phyloP scores from a whole-genome alignment of 2,888 invertebrate genomes.

The Brachyptera putata region DNA sequence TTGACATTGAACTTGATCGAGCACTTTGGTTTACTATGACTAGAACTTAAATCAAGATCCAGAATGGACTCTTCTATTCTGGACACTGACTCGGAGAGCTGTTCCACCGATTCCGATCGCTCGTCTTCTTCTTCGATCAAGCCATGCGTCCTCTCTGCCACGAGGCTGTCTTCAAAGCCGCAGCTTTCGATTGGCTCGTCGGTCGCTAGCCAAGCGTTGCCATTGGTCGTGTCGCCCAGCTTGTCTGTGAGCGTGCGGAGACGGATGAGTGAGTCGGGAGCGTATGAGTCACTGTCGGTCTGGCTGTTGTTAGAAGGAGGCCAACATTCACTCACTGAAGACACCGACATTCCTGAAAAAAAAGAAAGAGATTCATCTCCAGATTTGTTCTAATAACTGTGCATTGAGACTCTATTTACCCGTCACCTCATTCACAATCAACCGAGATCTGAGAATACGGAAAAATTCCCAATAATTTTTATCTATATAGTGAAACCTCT shows the following conservation, averaged over 20 bases:
- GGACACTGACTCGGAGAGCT: slow-evolving; percentile 31
- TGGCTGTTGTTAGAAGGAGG: slow-evolving; percentile 46
- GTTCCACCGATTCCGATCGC: slow-evolving; percentile 49
- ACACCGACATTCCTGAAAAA: slow-evolving; percentile 58
- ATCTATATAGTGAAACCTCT: too few relatives aligned
- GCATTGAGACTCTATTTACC: background rate
- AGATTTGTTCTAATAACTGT: background rate
- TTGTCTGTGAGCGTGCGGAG: background rate
- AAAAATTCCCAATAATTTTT: too few relatives aligned
- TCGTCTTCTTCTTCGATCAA: slow-evolving; percentile 54
- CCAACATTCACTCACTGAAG: slow-evolving; percentile 71
- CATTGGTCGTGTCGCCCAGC: slow-evolving; percentile 40
- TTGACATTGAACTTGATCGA: slow-evolving; percentile 42
- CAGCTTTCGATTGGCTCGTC: slow-evolving; percentile 22
- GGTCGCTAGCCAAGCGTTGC: slow-evolving; percentile 39
- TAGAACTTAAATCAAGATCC: slow-evolving; percentile 22
- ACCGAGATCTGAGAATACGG: background rate
- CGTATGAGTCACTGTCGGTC: slow-evolving; percentile 37
- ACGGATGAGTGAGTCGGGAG: slow-evolving; percentile 16
- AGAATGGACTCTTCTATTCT: slow-evolving; percentile 29
- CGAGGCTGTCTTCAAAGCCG: slow-evolving; percentile 46
- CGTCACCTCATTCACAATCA: background rate
- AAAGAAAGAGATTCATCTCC: background rate
- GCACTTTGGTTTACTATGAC: slow-evolving; percentile 25
- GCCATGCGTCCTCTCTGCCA: slow-evolving; percentile 47